phyloP scores from a whole-genome alignment of 2,888 invertebrate genomes.

The Abscondita cerata region DNA sequence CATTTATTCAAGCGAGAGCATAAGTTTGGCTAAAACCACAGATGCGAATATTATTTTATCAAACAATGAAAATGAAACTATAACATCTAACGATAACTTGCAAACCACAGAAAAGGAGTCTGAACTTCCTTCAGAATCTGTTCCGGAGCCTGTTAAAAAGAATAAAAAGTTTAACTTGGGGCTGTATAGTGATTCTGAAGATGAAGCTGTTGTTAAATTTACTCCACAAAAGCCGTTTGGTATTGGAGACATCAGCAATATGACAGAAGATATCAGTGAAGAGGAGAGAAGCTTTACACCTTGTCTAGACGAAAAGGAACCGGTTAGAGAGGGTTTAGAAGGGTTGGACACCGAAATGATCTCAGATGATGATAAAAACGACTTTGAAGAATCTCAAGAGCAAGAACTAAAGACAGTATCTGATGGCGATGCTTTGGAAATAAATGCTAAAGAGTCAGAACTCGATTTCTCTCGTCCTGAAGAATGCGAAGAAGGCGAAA shows the following conservation, averaged over 20 bases:
- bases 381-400: constrained; percentile 66
- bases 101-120: background rate
- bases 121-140: background rate
- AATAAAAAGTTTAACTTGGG: constrained; percentile 16
- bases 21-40: constrained; percentile 71
- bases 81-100: constrained; percentile 12
- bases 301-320: constrained; percentile 71
- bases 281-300: constrained; percentile 77
- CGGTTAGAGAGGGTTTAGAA: constrained; percentile 49
- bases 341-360: constrained; percentile 78
- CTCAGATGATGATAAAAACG: constrained; percentile 74
- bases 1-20: constrained; percentile 82
- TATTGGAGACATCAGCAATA: constrained; percentile 57
- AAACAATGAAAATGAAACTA: constrained; percentile 12
- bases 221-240: constrained; percentile 44
- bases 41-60: constrained; percentile 44
- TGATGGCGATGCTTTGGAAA: constrained; percentile 58
- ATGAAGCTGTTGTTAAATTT: constrained; percentile 52
- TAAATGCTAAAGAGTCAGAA: constrained; percentile 59
- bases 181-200: constrained; percentile 57
- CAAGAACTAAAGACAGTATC: constrained; percentile 51
- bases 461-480: constrained; percentile 57
- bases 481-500: constrained; percentile 67
- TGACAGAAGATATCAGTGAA: constrained; percentile 71
- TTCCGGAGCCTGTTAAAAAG: background rate